Conservation (phyloP, 2,888 invertebrate species). For the Pandemis cinnamomeana region DNA sequence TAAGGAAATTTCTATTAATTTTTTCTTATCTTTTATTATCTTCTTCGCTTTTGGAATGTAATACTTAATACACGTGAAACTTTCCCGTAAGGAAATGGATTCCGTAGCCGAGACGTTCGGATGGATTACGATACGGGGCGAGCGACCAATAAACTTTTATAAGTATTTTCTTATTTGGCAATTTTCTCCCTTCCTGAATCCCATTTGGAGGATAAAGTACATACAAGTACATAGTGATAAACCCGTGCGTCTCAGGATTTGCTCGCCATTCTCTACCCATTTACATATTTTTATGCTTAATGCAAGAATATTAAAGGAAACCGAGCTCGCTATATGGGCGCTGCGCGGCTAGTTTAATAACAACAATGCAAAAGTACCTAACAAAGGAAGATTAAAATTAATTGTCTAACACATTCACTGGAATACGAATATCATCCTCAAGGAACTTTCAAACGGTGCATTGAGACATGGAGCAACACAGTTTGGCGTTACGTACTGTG, state of each 20-base stretch:
- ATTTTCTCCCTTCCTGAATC: constrained; percentile 36
- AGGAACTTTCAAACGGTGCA: too few relatives aligned
- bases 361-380: neutral
- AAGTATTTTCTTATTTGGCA: constrained; percentile 27
- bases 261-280: constrained; percentile 4
- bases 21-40: constrained; percentile 21
- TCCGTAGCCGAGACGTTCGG: constrained; percentile 17
- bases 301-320: constrained; percentile 6
- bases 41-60: constrained; percentile 24
- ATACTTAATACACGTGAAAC: constrained; percentile 26
- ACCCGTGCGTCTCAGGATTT: neutral
- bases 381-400: neutral
- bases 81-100: constrained; percentile 24
- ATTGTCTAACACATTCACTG: neutral
- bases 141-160: constrained; percentile 33
- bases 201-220: constrained; percentile 17
- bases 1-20: constrained; percentile 17
- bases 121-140: constrained; percentile 27
- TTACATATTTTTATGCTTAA: constrained; percentile 25
- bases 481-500: too few relatives aligned
- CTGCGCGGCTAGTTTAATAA: neutral
- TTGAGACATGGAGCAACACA: too few relatives aligned
- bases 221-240: constrained; percentile 12
- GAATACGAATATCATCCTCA: too few relatives aligned
- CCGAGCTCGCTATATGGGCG: neutral